phyloP scores from a whole-genome alignment of 1,140 invertebrate genomes.

The Cotesia glomerata region DNA sequence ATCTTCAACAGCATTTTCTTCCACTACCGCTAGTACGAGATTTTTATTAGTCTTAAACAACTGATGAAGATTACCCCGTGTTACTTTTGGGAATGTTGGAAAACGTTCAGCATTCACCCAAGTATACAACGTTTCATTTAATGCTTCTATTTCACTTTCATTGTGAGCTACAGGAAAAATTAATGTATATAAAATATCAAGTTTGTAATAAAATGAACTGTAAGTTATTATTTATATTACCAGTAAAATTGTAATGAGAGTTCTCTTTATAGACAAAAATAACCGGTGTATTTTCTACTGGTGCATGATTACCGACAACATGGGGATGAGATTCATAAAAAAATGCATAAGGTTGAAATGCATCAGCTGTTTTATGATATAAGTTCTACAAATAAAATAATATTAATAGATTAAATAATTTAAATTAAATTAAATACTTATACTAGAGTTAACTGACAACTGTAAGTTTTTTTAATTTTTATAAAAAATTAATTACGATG shows the following conservation, averaged over 20 bases:
- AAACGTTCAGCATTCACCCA: slow-evolving; percentile 94
- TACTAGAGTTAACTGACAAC: slow-evolving; percentile 11
- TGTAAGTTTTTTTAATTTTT: not conserved
- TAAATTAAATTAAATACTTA: no score
- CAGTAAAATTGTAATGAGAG: slow-evolving; percentile 73
- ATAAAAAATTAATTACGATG: no score
- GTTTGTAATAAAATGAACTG: slow-evolving; percentile 23
- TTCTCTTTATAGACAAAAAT: slow-evolving; percentile 88
- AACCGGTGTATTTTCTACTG: slow-evolving; percentile 70
- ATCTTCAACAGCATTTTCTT: slow-evolving; percentile 86
- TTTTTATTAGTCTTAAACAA: slow-evolving; percentile 84
- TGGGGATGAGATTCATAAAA: slow-evolving; percentile 80
- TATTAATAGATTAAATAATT: slow-evolving; percentile 11
- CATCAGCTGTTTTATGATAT: slow-evolving; percentile 75
- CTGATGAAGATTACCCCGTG: slow-evolving; percentile 82
- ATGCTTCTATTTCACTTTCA: slow-evolving; percentile 61
- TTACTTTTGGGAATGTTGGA: slow-evolving; percentile 87
- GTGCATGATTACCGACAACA: slow-evolving; percentile 72
- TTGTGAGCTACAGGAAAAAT: slow-evolving; percentile 53
- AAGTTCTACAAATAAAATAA: slow-evolving; percentile 67
- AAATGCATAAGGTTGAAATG: slow-evolving; percentile 82
- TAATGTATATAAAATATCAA: slow-evolving; percentile 13
- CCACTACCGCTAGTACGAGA: slow-evolving; percentile 83
- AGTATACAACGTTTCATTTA: slow-evolving; percentile 75
- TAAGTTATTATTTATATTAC: slow-evolving; percentile 53